phyloP scores from a whole-genome alignment of 2,797 vertebrate species.

The Paedocypris micromegethes region DNA sequence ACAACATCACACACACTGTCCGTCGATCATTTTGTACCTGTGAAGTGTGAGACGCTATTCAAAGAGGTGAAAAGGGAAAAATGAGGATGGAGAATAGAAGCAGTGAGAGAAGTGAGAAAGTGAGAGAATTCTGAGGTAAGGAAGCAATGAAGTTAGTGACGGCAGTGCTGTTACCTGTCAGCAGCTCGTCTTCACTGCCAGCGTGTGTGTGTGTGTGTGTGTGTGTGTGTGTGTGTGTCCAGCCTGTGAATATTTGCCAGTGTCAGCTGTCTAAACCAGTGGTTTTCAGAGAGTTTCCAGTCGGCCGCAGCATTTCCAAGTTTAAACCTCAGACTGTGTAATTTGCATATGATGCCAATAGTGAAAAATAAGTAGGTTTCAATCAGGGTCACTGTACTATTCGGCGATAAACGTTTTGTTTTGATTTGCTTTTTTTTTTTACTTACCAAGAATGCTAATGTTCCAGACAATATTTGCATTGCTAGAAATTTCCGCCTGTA shows the following conservation, averaged over 20 bases:
- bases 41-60: constrained; percentile 11
- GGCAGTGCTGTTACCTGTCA: constrained; percentile 50
- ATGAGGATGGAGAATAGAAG: constrained; percentile 6
- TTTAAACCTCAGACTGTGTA: too few relatives aligned
- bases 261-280: background rate
- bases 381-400: too few relatives aligned
- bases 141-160: constrained; percentile 49
- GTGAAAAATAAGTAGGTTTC: too few relatives aligned
- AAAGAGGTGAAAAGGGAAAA: constrained; percentile 28
- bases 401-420: too few relatives aligned
- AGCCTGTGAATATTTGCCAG: constrained; percentile 10
- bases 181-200: constrained; percentile 50
- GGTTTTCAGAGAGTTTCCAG: background rate
- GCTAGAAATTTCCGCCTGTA: too few relatives aligned
- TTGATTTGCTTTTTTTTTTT: too few relatives aligned
- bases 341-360: too few relatives aligned
- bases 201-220: constrained; percentile 34
- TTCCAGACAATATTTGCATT: too few relatives aligned
- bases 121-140: constrained; percentile 44
- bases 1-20: constrained; percentile 25
- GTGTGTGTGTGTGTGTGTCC: constrained; percentile 22
- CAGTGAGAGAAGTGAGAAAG: constrained; percentile 26
- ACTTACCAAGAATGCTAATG: too few relatives aligned
- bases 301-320: too few relatives aligned
- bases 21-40: constrained; percentile 20